A percentile compares a stretch with the other conserved stretches of the same genome.
Evolutionary conservation across 37 sponge, comb jelly and placozoan species (phyloP).

Genomic region (Eunapius fragilis): DNA sequence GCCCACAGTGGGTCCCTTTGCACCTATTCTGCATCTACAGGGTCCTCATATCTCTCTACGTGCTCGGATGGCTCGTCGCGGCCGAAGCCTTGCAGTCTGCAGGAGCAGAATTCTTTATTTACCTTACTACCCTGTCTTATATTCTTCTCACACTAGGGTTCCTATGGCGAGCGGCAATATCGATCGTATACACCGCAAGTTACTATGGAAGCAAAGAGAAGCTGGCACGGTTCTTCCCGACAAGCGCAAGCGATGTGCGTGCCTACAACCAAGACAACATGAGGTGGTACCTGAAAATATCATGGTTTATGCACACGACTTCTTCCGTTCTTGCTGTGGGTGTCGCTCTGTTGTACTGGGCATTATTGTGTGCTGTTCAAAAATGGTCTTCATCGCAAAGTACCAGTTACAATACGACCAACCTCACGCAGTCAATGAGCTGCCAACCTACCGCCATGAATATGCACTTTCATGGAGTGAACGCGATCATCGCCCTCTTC

Average conservation of each 20-base stretch:
- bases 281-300: constrained; percentile 22
- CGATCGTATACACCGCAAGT: constrained; percentile 17
- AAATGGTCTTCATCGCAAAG: background rate
- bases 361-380: background rate
- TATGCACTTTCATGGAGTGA: constrained; percentile 61
- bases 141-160: constrained; percentile 5
- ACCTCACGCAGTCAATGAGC: background rate
- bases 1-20: constrained; percentile 42
- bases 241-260: background rate
- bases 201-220: background rate
- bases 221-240: background rate
- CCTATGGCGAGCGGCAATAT: background rate
- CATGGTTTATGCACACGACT: background rate
- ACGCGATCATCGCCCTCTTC: constrained; percentile 20
- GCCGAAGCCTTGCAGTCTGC: background rate
- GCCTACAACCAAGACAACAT: constrained; percentile 48
- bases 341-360: constrained; percentile 9
- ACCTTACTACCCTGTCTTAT: constrained; percentile 30
- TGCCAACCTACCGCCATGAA: background rate
- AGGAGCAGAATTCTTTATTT: constrained; percentile 40
- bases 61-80: constrained; percentile 24
- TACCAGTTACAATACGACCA: background rate
- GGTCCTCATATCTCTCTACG: constrained; percentile 26
- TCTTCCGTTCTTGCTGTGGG: constrained; percentile 4
- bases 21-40: constrained; percentile 43